Evolutionary conservation across 2,888 invertebrate species (phyloP), one percentile per base, ranked within the genome.

Genomic region (Heteropelma amictum): DNA sequence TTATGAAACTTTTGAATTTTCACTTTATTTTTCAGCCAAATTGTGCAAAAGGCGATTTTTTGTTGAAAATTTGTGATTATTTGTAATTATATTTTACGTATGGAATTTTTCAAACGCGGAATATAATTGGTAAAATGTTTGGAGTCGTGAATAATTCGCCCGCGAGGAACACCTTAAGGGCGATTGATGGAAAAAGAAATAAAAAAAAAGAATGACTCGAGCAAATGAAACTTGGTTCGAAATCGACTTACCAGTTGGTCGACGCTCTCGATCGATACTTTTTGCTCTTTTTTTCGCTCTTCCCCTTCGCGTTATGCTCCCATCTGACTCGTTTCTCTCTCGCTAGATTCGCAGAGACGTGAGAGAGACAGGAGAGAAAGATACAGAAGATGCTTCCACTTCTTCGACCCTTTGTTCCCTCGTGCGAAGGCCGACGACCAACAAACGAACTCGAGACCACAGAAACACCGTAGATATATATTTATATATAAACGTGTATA

Each of bases 181-280:
- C n/a, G n/a, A n/a, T n/a, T n/a, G n/a, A n/a, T n/a, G n/a, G n/a
- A n/a, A n/a, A n/a, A n/a, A n/a, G n/a, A n/a, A n/a, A n/a, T n/a
- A n/a, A n/a, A n/a, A n/a, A n/a, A n/a, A n/a, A n/a, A n/a, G n/a
- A n/a, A n/a, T n/a, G n/a, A n/a, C n/a, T n/a, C n/a, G n/a, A n/a
- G n/a, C n/a, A n/a, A n/a, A 4, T 17, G 19, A 38, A 35, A 19
- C 14, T 19, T 19, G 30, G 42, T 30, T 3, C 12, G 7, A 79
- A 81, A 84, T 84, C 79, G 81, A 84, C 84, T 84, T 79, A 84
- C 84, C 33, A 54, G 79, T 81, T 79, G 79, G 77, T 79, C 71
- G 68, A 76, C 19, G 68, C 56, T 81, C 69, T 84, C 83, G 82
- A 82, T 84, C 84, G 85, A 84, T 85, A 84, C 79, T 74, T 77